Conservation (phyloP, 2,113 vertebrate species). For the Malurus elegans region DNA sequence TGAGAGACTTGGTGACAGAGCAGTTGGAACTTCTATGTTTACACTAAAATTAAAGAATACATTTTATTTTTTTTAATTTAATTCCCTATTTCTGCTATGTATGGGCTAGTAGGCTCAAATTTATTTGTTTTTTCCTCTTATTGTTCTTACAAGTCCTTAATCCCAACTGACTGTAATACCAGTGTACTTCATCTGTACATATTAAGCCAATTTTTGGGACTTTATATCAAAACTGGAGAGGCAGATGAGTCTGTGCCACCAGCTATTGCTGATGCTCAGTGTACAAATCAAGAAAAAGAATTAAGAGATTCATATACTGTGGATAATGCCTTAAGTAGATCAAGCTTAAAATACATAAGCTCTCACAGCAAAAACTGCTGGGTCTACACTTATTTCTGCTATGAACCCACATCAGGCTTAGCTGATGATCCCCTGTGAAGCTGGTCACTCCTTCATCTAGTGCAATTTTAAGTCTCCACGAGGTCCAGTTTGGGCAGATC, state of each 20-base stretch:
- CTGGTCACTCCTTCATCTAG: neutral
- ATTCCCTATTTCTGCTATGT: neutral
- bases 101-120: neutral
- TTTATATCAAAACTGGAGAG: neutral
- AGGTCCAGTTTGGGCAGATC: neutral
- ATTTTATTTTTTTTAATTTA: neutral
- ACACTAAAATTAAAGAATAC: neutral
- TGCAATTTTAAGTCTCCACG: neutral
- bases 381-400: neutral
- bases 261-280: neutral
- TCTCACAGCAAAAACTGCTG: neutral
- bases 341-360: neutral
- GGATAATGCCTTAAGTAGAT: constrained; percentile 19
- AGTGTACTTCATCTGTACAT: neutral
- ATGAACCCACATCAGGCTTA: neutral
- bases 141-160: neutral
- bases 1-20: neutral
- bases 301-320: neutral
- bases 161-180: neutral
- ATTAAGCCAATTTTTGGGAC: neutral
- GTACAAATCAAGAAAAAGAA: neutral
- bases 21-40: neutral
- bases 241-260: neutral
- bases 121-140: neutral
- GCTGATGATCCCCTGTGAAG: neutral